Conservation (phyloP, 1,140 invertebrate species). For the Sycophila sp. region DNA sequence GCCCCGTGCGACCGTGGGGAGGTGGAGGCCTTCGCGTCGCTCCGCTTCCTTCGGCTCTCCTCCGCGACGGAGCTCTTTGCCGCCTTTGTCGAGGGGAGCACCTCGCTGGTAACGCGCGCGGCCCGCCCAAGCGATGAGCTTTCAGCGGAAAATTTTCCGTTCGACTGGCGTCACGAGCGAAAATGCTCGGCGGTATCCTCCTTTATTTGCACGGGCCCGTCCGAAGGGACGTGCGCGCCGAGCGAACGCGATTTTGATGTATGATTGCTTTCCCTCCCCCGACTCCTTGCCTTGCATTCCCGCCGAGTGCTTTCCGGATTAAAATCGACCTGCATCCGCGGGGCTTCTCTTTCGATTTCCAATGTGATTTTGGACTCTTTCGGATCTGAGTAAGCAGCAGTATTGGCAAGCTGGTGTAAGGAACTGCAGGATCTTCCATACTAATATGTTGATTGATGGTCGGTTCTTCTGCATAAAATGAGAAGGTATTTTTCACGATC, state of each 20-base stretch:
- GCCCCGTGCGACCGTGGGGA: background rate
- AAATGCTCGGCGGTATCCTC: background rate
- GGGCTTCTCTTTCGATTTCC: background rate
- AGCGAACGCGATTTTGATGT: background rate
- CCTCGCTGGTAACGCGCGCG: background rate
- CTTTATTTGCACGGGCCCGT: background rate
- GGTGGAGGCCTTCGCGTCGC: background rate
- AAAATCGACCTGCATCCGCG: background rate
- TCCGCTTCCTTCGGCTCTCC: background rate
- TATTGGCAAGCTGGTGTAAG: background rate
- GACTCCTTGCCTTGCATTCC: background rate
- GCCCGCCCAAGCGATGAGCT: slow-evolving; percentile 17
- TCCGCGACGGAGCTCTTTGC: background rate
- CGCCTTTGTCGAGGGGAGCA: background rate
- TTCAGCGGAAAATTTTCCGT: slow-evolving; percentile 21
- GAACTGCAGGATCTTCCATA: too few species aligned
- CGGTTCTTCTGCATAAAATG: too few species aligned
- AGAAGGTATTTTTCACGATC: too few species aligned
- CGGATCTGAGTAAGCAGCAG: background rate
- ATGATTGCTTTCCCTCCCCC: background rate
- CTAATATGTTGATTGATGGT: too few species aligned
- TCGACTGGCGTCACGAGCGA: slow-evolving; percentile 23
- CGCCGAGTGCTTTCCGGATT: background rate
- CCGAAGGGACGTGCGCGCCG: too few species aligned
- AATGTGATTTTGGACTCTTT: too few species aligned